These are phyloP conservation scores for Nomada lathburiana DNA, from an alignment of 2,888 invertebrate genomes.

Conservation along the genomic window DNA sequence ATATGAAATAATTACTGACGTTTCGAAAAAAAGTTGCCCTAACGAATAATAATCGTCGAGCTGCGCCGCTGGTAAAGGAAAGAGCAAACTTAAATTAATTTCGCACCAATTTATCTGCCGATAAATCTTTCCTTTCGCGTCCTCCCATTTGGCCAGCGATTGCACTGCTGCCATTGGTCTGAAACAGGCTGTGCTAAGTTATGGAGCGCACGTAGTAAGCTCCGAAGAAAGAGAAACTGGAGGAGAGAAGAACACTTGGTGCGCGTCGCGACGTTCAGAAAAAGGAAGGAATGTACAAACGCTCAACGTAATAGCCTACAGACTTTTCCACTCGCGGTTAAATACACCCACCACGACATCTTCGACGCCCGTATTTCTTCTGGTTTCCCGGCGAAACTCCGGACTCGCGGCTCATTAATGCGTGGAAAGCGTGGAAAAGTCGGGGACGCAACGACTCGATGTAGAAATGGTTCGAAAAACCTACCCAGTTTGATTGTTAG, in stretches of 20 bases:
- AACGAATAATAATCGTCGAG: no score
- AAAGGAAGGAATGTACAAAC: constrained; percentile 55
- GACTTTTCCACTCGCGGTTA: constrained; percentile 76
- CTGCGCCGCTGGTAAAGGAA: no score
- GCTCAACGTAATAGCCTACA: constrained; percentile 73
- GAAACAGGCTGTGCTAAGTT: neutral
- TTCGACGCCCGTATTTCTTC: constrained; percentile 65
- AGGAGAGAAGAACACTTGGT: neutral
- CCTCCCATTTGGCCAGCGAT: neutral
- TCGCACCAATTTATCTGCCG: neutral
- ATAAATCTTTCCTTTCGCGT: neutral
- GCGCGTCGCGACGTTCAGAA: neutral
- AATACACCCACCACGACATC: constrained; percentile 53
- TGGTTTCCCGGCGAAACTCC: constrained; percentile 62
- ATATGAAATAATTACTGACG: no score
- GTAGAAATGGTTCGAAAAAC: constrained; percentile 8
- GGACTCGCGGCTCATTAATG: constrained; percentile 74
- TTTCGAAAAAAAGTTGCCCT: no score
- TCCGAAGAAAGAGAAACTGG: neutral
- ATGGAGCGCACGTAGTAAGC: neutral
- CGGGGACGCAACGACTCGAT: constrained; percentile 22
- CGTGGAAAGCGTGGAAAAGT: constrained; percentile 43
- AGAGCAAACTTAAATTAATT: no score
- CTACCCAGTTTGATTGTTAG: neutral
- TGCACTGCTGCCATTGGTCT: neutral